Percentiles rank a stretch among this genome's conserved stretches.
These are phyloP conservation scores for Agapostemon virescens DNA, from an alignment of 2,888 invertebrate genomes.

Conservation along the genomic window DNA sequence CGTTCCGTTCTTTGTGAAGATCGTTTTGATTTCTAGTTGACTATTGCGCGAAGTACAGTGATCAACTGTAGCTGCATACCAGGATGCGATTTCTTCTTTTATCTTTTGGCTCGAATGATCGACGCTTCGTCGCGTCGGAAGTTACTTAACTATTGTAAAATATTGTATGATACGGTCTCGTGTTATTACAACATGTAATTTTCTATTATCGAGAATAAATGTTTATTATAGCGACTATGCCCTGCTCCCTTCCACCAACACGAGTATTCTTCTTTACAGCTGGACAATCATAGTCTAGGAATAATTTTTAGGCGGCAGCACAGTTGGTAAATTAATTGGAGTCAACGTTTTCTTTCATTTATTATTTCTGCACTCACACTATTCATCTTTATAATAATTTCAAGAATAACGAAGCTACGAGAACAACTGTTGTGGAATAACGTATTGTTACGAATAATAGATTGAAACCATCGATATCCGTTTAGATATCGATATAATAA, in stretches of 20 bases:
- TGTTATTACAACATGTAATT: conserved; percentile 77
- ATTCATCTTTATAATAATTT: too few relatives aligned
- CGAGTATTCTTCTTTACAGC: conserved; percentile 3
- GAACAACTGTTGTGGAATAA: too few relatives aligned
- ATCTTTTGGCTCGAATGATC: conserved; percentile 6
- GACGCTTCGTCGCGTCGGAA: conserved; percentile 38
- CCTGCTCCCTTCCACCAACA: background rate
- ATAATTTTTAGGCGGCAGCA: conserved; percentile 2
- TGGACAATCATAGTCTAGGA: background rate
- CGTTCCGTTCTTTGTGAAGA: conserved; percentile 22
- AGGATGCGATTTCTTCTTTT: conserved; percentile 41
- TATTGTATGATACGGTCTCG: conserved; percentile 78
- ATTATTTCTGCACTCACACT: too few relatives aligned
- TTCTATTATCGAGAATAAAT: conserved; percentile 78
- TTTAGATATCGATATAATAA: too few relatives aligned
- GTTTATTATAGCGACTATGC: conserved; percentile 55
- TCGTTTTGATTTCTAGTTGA: conserved; percentile 47
- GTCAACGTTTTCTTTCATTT: too few relatives aligned
- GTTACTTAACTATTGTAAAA: conserved; percentile 72
- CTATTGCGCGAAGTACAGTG: conserved; percentile 27
- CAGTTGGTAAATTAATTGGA: background rate
- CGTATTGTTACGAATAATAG: too few relatives aligned
- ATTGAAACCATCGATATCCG: too few relatives aligned
- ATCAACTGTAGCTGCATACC: conserved; percentile 37
- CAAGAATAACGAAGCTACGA: too few relatives aligned